Evolutionary conservation across 2,888 invertebrate genomes (phyloP).

Genomic region (Nephrotoma guestfalica): DNA sequence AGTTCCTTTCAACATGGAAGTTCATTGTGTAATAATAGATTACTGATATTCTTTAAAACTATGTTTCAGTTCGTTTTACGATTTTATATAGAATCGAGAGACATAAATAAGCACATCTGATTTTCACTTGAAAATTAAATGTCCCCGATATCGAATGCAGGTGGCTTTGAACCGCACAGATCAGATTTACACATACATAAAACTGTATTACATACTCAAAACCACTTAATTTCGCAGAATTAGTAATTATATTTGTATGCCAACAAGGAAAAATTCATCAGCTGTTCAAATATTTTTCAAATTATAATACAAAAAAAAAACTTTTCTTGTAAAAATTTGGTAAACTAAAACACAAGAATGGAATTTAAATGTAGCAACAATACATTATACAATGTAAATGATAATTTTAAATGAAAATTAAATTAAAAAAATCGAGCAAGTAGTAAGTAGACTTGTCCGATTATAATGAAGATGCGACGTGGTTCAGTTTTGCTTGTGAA

Average conservation of each 20-base stretch:
- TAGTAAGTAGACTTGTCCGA: neutral
- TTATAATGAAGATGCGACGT: neutral
- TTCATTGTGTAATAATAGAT: no score
- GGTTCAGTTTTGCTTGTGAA: neutral
- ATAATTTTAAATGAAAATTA: neutral
- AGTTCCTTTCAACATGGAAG: no score
- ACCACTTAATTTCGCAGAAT: neutral
- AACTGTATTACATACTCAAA: neutral
- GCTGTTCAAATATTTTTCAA: neutral
- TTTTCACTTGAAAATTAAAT: no score
- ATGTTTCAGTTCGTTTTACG: no score
- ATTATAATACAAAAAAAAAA: neutral
- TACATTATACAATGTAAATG: neutral
- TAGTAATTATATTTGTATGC: neutral
- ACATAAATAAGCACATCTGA: no score
- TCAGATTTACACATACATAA: no score
- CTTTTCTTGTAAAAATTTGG: neutral
- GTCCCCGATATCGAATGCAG: no score
- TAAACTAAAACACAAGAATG: neutral
- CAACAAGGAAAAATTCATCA: neutral
- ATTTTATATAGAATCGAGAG: no score
- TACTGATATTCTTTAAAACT: no score
- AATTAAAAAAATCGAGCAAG: neutral
- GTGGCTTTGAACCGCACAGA: no score
- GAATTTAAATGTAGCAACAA: neutral